These are phyloP conservation scores for Galerucella nymphaeae DNA, from an alignment of 2,888 invertebrate genomes.

Conservation along the genomic window DNA sequence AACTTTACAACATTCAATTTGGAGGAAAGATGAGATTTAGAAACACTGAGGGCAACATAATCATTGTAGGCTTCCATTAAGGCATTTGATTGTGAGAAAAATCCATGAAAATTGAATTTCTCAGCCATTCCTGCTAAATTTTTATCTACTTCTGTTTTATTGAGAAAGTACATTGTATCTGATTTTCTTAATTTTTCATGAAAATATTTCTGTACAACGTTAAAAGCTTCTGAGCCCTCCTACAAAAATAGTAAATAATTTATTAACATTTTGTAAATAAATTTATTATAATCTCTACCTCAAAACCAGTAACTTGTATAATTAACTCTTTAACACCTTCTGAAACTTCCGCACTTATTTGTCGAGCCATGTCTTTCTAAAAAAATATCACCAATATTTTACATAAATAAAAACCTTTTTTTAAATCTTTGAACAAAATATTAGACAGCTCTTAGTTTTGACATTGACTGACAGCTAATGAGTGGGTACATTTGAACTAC, in stretches of 20 bases:
- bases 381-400: constrained; percentile 1
- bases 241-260: constrained; percentile 46
- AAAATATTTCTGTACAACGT: constrained; percentile 54
- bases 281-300: constrained; percentile 47
- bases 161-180: constrained; percentile 58
- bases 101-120: constrained; percentile 62
- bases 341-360: constrained; percentile 49
- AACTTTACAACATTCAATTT: constrained; percentile 59
- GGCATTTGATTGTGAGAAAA: constrained; percentile 55
- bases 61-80: constrained; percentile 54
- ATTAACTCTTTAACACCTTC: constrained; percentile 51
- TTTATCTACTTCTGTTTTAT: constrained; percentile 57
- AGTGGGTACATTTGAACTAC: neutral
- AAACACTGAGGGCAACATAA: constrained; percentile 51
- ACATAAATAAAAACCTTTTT: neutral
- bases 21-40: constrained; percentile 51
- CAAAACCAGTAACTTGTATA: constrained; percentile 49
- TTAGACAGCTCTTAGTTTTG: constrained; percentile 8
- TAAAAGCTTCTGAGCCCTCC: constrained; percentile 54
- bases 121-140: constrained; percentile 57
- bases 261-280: constrained; percentile 17
- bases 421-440: neutral
- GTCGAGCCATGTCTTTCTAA: constrained; percentile 48
- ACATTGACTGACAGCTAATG: constrained; percentile 20
- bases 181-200: constrained; percentile 52